Percentiles rank a stretch among this genome's conserved stretches.
phyloP scores from a whole-genome alignment of 2,797 vertebrate genomes.

The Pachyuromys duprasi region DNA sequence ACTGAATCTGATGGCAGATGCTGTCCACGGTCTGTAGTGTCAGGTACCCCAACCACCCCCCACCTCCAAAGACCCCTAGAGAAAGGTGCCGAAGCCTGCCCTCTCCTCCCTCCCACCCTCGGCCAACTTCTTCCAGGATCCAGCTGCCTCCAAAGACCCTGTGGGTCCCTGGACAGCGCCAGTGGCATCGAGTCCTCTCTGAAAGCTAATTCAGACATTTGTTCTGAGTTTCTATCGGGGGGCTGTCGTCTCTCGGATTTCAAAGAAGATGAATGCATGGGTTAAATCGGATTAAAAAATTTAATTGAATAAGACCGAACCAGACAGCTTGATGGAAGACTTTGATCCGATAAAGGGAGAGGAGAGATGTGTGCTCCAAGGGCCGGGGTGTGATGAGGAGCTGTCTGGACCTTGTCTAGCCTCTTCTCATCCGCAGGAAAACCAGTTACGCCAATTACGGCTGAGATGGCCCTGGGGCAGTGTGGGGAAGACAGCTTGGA shows the following conservation, averaged over 20 bases:
- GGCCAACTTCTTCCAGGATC: background rate
- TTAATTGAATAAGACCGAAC: conserved; percentile 80
- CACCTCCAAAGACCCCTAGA: background rate
- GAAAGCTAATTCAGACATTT: conserved; percentile 70
- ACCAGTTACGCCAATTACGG: conserved; percentile 44
- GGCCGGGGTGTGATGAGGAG: conserved; percentile 46
- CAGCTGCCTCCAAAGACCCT: conserved; percentile 57
- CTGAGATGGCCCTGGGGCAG: conserved; percentile 16
- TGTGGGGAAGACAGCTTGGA: conserved; percentile 24
- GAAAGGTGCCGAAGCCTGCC: no score
- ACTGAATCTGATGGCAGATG: background rate
- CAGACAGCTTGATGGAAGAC: conserved; percentile 79
- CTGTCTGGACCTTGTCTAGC: conserved; percentile 66
- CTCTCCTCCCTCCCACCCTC: no score
- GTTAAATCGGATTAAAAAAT: conserved; percentile 79
- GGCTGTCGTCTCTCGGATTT: conserved; percentile 82
- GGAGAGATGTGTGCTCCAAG: conserved; percentile 23
- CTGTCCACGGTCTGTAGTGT: background rate
- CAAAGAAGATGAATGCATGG: conserved; percentile 79
- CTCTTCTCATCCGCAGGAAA: background rate
- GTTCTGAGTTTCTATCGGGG: conserved; percentile 73
- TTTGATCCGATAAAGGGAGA: conserved; percentile 71
- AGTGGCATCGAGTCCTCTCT: background rate
- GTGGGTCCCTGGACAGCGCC: conserved; percentile 28
- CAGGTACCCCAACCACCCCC: background rate